Evolutionary conservation across 2,888 invertebrate species (phyloP), one percentile per base, ranked within the genome.

Genomic region (Pegoplata infirma): DNA sequence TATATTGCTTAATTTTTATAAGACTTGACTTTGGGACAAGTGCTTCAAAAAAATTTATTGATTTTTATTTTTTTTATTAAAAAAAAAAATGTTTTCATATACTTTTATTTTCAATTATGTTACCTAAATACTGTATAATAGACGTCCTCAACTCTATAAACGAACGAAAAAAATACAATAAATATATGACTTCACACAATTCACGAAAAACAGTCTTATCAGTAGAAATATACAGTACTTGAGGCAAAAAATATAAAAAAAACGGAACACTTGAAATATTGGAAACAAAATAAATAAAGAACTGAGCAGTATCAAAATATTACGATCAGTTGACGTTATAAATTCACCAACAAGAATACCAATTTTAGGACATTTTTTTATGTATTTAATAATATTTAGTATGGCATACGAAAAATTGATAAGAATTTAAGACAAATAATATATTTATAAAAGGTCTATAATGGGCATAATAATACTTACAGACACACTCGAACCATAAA

Each of bases 331-430:
- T 76, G 68, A 64, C 56, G 74, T 58, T 80, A 82, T 82, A 82
- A 82, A 82, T 81, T 81, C 79, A 77, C 81, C 76, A 82, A 81
- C 75, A 80, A 71, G 56, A 74, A 74, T 73, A 61, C 61, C 46
- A 67, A 68, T 76, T 76, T 55, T 46, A 6, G 21, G 14, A 36
- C 44, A 25, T 47, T 49, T 71, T 59, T 55, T 23, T 28, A 55
- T 25, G 19, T 49, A 16, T n/a, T 14, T 28, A 25, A 1, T 28
- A 51, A 59, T 58, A 59, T n/a, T n/a, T n/a, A n/a, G n/a, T n/a
- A n/a, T n/a, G n/a, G n/a, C n/a, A 47, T 69, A 19, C 49, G 58
- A 14, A 16, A 28, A 21, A n/a, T 10, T 76, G 80, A 80, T 77
- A 80, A 80, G 55, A 58, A 25, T 53, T 69, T 55, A 10, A 72